A percentile compares a stretch with the other conserved stretches of the same genome.
Evolutionary conservation across 2,888 invertebrate species (phyloP).

Genomic region (Allygus modestus): DNA sequence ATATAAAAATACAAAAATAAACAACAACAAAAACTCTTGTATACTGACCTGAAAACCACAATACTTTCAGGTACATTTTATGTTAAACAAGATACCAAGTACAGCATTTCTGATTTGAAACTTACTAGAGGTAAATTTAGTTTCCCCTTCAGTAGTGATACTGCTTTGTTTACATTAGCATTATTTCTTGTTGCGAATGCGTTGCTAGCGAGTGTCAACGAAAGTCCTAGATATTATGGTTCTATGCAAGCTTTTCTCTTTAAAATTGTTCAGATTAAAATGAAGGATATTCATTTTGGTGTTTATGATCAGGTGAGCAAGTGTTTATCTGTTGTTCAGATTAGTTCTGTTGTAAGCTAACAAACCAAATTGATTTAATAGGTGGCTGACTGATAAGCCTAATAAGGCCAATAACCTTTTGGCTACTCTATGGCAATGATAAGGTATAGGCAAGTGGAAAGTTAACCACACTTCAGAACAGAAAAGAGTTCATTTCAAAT

Average conservation of each 20-base stretch:
- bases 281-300: not conserved
- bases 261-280: not conserved
- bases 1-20: no score
- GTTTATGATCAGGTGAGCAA: not conserved
- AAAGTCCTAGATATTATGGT: not conserved
- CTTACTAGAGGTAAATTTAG: not conserved
- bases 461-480: no score
- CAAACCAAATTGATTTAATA: not conserved
- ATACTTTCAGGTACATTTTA: no score
- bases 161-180: slow-evolving; percentile 13
- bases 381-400: not conserved
- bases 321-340: not conserved
- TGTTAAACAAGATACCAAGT: no score
- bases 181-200: not conserved
- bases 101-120: no score
- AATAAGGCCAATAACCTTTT: slow-evolving; percentile 14
- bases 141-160: not conserved
- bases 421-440: not conserved
- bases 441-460: not conserved
- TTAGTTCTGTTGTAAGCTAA: not conserved
- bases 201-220: not conserved
- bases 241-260: not conserved
- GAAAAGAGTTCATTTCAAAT: no score
- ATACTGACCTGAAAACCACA: no score
- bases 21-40: no score